Conservation (phyloP, 2,888 invertebrate species). For the Rhyacophila evoluta region DNA sequence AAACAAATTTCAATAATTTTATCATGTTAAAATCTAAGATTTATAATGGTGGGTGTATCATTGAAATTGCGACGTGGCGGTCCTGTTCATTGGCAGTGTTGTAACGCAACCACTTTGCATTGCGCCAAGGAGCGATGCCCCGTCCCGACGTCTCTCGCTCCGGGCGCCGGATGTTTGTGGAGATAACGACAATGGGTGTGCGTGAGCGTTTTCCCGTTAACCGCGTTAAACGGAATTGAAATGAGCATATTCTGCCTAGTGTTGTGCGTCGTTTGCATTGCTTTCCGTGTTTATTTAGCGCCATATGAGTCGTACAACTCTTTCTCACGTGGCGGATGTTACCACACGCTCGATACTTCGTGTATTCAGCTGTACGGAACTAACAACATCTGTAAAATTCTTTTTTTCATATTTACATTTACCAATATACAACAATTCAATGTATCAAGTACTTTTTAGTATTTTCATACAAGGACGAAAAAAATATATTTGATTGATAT, state of each 20-base stretch:
- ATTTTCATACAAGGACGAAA: too few species aligned
- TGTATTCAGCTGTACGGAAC: background rate
- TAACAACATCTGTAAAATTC: background rate
- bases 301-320: slow-evolving; percentile 25
- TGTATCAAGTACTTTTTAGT: too few species aligned
- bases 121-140: background rate
- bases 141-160: background rate
- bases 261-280: slow-evolving; percentile 11
- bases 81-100: background rate
- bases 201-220: slow-evolving; percentile 30
- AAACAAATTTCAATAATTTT: too few species aligned
- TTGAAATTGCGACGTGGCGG: background rate
- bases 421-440: too few species aligned
- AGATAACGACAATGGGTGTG: slow-evolving; percentile 42
- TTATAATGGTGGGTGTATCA: too few species aligned
- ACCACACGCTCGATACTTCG: slow-evolving; percentile 7
- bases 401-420: too few species aligned
- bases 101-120: background rate
- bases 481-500: too few species aligned
- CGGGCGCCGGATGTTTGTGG: slow-evolving; percentile 44
- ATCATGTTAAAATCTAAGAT: too few species aligned
- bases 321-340: slow-evolving; percentile 4
- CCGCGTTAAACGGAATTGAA: slow-evolving; percentile 36
- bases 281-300: slow-evolving; percentile 26
- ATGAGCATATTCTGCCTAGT: slow-evolving; percentile 26